Evolutionary conservation across 2,797 vertebrate species (phyloP), one percentile per base, ranked within the genome.

Genomic region (Sardinella longiceps): DNA sequence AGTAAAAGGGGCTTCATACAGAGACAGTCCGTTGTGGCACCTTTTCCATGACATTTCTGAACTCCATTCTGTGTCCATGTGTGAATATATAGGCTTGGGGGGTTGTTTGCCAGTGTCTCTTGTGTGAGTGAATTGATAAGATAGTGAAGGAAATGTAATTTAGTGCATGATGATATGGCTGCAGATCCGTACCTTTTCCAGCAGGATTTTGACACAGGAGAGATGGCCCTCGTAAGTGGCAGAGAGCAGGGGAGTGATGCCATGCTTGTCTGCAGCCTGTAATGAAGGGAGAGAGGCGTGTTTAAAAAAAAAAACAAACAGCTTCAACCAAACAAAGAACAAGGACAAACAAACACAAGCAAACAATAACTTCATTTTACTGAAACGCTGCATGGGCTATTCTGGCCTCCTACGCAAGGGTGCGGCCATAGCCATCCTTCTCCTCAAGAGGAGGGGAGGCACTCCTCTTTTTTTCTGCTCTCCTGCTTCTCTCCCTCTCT

Each of bases 221-320:
- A 94, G 3, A 84, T 99, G 97, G 88, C 94, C 95, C 94, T 99
- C 98, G 1, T 92, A 97, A 92, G 95, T 96, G 85, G 98, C 98
- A 80, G 94, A 95, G 82, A 98, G 92, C 90, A 99, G 96, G 30
- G 98, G 98, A 87, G 98, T 98, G 82, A 98, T 92, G 74, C 96
- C 96, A 51, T 99, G 97, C 91, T 97, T 98, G 94, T 99, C 98
- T 86, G 94, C 89, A 93, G 96, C 97, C 98, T 99, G 93, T 2
- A 10, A 37, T 33, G n/a, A 82, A 66, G 70, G 50, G 56, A 60
- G 56, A 23, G 6, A 7, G 7, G 43, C 4, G 43, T n/a, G n/a
- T n/a, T n/a, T n/a, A n/a, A n/a, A 7, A 53, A 53, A 18, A 53
- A n/a, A 82, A 11, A 51, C 5, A 70, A 33, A 43, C 33, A 39